A percentile compares a stretch with the other conserved stretches of the same genome.
phyloP scores from a whole-genome alignment of 2,113 vertebrate genomes.

The Lepus europaeus region DNA sequence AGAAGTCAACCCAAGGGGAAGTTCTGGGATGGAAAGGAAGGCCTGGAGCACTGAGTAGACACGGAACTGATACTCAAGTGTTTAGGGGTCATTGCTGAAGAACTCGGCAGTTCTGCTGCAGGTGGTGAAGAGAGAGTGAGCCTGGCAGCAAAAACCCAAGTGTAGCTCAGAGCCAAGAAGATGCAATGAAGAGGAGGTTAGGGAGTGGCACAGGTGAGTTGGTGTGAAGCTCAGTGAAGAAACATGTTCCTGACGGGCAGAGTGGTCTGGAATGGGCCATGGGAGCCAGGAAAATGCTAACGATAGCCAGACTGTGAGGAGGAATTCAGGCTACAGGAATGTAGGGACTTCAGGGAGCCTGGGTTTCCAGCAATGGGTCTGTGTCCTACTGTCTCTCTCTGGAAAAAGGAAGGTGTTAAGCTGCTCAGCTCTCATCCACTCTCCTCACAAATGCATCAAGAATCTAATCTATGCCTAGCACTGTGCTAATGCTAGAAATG shows the following conservation, averaged over 20 bases:
- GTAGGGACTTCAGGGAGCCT: neutral
- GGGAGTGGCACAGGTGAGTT: neutral
- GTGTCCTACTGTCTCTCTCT: neutral
- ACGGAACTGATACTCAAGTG: neutral
- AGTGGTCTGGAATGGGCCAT: neutral
- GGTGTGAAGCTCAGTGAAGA: neutral
- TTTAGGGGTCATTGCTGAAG: neutral
- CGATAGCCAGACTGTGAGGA: neutral
- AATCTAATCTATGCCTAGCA: neutral
- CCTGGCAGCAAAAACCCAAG: neutral
- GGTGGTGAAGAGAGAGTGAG: neutral
- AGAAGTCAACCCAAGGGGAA: neutral
- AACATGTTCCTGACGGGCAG: neutral
- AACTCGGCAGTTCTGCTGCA: neutral
- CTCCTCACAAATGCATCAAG: conserved; percentile 19
- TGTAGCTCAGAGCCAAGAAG: neutral
- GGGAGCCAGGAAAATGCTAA: neutral
- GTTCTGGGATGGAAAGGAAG: neutral
- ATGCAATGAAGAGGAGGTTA: neutral
- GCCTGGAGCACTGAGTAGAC: neutral
- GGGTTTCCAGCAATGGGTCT: neutral
- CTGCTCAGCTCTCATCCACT: neutral
- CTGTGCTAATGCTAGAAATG: neutral
- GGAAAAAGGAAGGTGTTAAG: conserved; percentile 1
- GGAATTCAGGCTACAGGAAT: neutral